Base-by-base conservation (phyloP, 2,113 vertebrate genomes). In the Toxotes chatareus region DNA sequence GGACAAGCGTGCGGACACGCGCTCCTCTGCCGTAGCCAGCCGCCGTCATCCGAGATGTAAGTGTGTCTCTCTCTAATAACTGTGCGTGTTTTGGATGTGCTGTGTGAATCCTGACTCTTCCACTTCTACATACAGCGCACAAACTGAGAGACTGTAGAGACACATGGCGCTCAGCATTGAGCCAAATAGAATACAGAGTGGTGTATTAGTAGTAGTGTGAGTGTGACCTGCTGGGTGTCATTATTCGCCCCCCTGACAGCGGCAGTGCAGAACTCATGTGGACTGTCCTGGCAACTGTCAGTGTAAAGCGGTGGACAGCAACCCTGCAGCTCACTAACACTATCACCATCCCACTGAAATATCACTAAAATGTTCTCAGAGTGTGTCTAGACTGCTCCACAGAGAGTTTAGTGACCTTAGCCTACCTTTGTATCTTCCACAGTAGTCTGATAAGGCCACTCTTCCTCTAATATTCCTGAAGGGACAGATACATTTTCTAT, bases 1-100 rank as follows among this genome's bases (percentile, higher is more conserved):
- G 98, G 98, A 95, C 98, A 99, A 93, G 97, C 97, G 86, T 99
- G 98, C 90, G 97, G 98, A 94, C 98, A 99, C 96, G 97, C 98
- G 94, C 97, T 99, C 92, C 97, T 99, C 87, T 99, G 98, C 95
- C 96, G 98, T 94, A 99, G 96, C 95, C 97, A 99, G 60, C 96
- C 97, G 49, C 94, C 96, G 56, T 94, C 96, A 27, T 94, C 95
- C 77, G 96, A 97, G 70, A 94, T 96, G 96, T 97, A 94, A 97
- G 97, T 97, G 79, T 23, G 96, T 97, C 79, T 23, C 47, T 79
- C 67, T 70, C 49, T 73, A 10, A 47, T 64, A 40, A 81, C 60
- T 78, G 5, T 78, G n/a, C 36, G 42, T 57, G 23, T 59, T 59
- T 16, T 14, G 16, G 10, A 1, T 31, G 0, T 46, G 36, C 13